Conservation (phyloP, 2,113 vertebrate species). For the Myotis lucifugus region DNA sequence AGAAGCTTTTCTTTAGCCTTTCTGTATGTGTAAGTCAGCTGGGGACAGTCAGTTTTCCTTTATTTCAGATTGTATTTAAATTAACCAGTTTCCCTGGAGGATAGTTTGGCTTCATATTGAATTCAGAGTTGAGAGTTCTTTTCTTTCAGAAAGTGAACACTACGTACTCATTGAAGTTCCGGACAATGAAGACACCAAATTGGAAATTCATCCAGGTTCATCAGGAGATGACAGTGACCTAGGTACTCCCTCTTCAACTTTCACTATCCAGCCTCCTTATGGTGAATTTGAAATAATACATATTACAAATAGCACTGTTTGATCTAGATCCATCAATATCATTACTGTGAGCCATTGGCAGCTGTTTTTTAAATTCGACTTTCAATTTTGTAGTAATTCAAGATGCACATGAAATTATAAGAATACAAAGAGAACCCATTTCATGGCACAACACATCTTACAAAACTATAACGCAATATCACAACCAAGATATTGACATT, state of each 20-base stretch:
- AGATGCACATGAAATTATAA: neutral
- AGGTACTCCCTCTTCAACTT: slow-evolving; percentile 64
- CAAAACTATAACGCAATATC: neutral
- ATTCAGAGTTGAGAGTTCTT: slow-evolving; percentile 29
- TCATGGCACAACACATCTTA: neutral
- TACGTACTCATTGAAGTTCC: neutral
- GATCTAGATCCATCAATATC: neutral
- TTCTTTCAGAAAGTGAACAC: slow-evolving; percentile 16
- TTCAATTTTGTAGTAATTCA: slow-evolving; percentile 15
- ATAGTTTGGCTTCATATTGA: slow-evolving; percentile 12
- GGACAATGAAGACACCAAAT: neutral
- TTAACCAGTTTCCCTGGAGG: neutral
- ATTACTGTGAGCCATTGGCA: neutral
- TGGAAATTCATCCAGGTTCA: neutral
- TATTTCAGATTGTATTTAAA: slow-evolving; percentile 11
- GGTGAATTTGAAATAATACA: slow-evolving; percentile 78
- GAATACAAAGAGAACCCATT: neutral
- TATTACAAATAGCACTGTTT: neutral
- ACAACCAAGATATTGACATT: neutral
- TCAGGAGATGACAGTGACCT: slow-evolving; percentile 31
- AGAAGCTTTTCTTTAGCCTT: slow-evolving; percentile 18
- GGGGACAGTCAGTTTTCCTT: slow-evolving; percentile 25
- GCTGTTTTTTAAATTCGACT: neutral
- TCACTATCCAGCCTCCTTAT: slow-evolving; percentile 42
- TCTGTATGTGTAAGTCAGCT: neutral